phyloP scores from a whole-genome alignment of 2,888 invertebrate genomes.

The Chouioia cunea region DNA sequence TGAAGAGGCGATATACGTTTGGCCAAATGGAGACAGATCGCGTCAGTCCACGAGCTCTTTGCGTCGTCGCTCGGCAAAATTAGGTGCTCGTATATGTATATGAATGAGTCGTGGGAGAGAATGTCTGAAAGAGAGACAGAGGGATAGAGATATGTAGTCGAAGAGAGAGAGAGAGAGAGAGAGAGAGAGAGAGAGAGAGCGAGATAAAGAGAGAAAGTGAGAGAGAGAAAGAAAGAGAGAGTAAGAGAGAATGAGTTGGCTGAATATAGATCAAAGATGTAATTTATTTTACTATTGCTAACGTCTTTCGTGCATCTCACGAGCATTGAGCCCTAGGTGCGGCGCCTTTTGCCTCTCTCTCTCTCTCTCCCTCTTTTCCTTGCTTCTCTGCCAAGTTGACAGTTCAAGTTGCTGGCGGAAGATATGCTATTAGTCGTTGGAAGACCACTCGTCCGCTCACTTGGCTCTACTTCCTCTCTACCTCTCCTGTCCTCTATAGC shows the following conservation, averaged over 20 bases:
- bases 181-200: too few relatives aligned
- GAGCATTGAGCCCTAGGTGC: conserved; percentile 31
- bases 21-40: conserved; percentile 31
- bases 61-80: neutral
- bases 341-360: conserved; percentile 36
- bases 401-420: conserved; percentile 47
- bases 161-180: conserved; percentile 17
- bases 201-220: too few relatives aligned
- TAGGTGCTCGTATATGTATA: neutral
- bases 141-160: too few relatives aligned
- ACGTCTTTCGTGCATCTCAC: conserved; percentile 32
- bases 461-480: conserved; percentile 9
- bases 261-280: conserved; percentile 66
- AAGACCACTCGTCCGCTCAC: conserved; percentile 46
- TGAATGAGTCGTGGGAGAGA: conserved; percentile 14
- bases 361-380: conserved; percentile 36
- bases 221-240: conserved; percentile 16
- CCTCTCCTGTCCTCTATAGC: conserved; percentile 15
- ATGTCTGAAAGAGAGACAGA: conserved; percentile 13
- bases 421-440: conserved; percentile 60
- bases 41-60: neutral
- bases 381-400: conserved; percentile 44
- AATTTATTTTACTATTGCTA: conserved; percentile 63
- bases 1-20: conserved; percentile 25
- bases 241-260: conserved; percentile 40